These are phyloP conservation scores for Andinoacara biseriatus DNA, from an alignment of 2,113 vertebrate genomes.

Conservation along the genomic window DNA sequence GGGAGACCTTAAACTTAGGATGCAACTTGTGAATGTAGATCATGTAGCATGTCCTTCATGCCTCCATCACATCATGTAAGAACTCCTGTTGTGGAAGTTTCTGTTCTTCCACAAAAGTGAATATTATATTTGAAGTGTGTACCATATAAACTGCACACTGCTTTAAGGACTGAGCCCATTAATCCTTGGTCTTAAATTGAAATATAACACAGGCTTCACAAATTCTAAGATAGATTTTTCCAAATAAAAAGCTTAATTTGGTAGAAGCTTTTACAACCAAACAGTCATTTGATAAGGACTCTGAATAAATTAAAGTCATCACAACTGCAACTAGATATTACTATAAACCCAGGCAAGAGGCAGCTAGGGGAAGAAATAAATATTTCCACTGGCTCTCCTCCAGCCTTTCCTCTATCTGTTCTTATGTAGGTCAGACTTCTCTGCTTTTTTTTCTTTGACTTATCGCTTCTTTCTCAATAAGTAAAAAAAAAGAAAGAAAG, in stretches of 20 bases:
- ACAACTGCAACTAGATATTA: conserved; percentile 51
- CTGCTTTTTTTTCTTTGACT: conserved; percentile 45
- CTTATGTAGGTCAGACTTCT: conserved; percentile 70
- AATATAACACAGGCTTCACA: background rate
- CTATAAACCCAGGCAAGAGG: conserved; percentile 31
- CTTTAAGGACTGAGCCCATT: background rate
- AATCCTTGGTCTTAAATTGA: background rate
- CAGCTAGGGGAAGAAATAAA: conserved; percentile 55
- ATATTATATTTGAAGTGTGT: background rate
- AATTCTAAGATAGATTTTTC: conserved; percentile 23
- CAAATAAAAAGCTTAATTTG: conserved; percentile 28
- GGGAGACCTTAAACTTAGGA: background rate
- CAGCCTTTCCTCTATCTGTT: conserved; percentile 51
- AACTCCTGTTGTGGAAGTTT: background rate
- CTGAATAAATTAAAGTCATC: conserved; percentile 42
- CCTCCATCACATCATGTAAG: background rate
- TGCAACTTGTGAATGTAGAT: background rate
- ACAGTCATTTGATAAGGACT: conserved; percentile 54
- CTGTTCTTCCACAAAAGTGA: background rate
- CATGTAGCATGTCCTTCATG: background rate
- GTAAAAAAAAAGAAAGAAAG: conserved; percentile 52
- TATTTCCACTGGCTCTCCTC: conserved; percentile 57
- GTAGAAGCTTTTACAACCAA: conserved; percentile 10
- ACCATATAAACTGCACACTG: conserved; percentile 8
- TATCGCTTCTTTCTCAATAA: conserved; percentile 50